These are phyloP conservation scores for Drosophila anomalipes DNA, from an alignment of 2,888 invertebrate genomes.

Conservation along the genomic window DNA sequence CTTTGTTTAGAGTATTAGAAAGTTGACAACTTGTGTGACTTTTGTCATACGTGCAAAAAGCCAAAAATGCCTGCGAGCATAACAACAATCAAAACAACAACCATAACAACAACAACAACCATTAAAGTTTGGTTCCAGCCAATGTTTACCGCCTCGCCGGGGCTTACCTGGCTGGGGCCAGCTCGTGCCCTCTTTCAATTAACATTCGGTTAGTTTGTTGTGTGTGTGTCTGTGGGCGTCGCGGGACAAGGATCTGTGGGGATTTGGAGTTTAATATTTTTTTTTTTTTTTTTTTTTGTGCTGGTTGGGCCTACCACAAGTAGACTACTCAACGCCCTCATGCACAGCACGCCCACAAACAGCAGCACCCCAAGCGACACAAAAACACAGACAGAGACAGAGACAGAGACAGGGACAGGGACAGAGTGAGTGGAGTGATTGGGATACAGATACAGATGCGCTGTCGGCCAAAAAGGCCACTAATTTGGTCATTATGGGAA, in stretches of 20 bases:
- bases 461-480: constrained; percentile 55
- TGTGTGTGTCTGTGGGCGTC: constrained; percentile 1
- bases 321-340: constrained; percentile 11
- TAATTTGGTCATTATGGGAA: constrained; percentile 72
- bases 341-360: not conserved
- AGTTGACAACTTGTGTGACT: constrained; percentile 25
- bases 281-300: not conserved
- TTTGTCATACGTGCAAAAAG: constrained; percentile 31
- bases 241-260: not conserved
- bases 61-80: constrained; percentile 23
- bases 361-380: not conserved
- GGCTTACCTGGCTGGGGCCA: constrained; percentile 12
- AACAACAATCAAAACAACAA: constrained; percentile 21
- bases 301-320: constrained; percentile 6
- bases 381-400: not conserved
- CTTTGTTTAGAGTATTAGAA: constrained; percentile 28
- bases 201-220: constrained; percentile 28
- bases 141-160: constrained; percentile 39
- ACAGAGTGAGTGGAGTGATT: not conserved
- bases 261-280: not conserved
- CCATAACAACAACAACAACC: constrained; percentile 7
- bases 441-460: constrained; percentile 12
- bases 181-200: constrained; percentile 22
- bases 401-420: not conserved
- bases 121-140: constrained; percentile 27